Conservation (phyloP, 1,140 invertebrate species). For the Sipha flava region DNA sequence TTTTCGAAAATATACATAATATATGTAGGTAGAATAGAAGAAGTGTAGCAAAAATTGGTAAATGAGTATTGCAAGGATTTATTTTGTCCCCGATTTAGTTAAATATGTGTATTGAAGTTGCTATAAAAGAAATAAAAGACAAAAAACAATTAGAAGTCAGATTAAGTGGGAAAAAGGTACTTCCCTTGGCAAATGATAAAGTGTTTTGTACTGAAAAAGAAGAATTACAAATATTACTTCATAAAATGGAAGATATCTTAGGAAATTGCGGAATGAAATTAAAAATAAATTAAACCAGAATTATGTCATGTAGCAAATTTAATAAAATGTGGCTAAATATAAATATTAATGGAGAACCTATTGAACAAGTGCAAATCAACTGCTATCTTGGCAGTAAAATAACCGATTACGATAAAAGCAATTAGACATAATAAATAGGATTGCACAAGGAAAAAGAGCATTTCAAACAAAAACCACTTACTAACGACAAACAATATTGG, state of each 20-base stretch:
- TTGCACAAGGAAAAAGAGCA: neutral
- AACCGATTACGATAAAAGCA: conserved; percentile 10
- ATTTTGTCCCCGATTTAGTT: conserved; percentile 6
- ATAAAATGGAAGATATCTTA: neutral
- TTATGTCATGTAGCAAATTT: conserved; percentile 22
- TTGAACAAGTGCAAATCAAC: conserved; percentile 23
- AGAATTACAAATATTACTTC: neutral
- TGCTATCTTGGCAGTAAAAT: conserved; percentile 33
- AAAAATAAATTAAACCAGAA: conserved; percentile 18
- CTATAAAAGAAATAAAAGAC: conserved; percentile 13
- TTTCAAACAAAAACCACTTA: neutral
- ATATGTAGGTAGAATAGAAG: conserved; percentile 3
- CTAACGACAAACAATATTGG: neutral
- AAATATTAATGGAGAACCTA: conserved; percentile 15
- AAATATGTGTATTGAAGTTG: conserved; percentile 29
- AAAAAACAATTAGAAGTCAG: neutral
- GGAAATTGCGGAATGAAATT: conserved; percentile 12
- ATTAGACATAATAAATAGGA: neutral
- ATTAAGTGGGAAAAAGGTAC: conserved; percentile 18
- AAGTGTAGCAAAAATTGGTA: conserved; percentile 22
- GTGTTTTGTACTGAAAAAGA: neutral
- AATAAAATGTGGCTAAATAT: conserved; percentile 6
- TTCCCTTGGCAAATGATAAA: conserved; percentile 32
- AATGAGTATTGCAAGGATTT: conserved; percentile 10
- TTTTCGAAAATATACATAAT: too few species aligned